Base-by-base conservation (phyloP, 2,888 invertebrate species). In the Drosophila barbarae region DNA sequence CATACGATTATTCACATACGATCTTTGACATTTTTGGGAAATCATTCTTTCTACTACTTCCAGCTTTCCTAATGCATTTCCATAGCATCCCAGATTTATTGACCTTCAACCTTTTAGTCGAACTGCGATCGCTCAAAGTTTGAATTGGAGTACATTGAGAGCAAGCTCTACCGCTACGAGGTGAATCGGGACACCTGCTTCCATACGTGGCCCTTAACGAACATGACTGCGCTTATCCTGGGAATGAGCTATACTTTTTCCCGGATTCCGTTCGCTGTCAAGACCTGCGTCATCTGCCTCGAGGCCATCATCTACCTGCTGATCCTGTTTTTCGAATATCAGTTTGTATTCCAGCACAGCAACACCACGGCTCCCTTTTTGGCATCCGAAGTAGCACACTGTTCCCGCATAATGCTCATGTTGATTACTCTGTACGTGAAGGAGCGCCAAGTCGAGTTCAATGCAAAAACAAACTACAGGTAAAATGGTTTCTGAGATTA, bases 381-480 rank as follows among this genome's bases (percentile, higher is more conserved):
- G 57, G 91, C 92, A 67, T 91, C 95, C 0, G 91, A 93, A 84
- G 86, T 93, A 23, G 92, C 95, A 0, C 96, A 96, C 82, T 91
- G 94, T 3, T 89, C 95, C 54, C 93, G 93, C 46, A 91, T 96
- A 1, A 86, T 93, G 0, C 93, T 95, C 64, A 91, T 96, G 39
- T 93, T 94, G 5, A 87, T 95, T 10, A 93, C 94, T 0, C 90
- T 97, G 23, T 95, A 96, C 87, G 91, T 95, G 73, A 93, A 96
- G 74, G 96, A 97, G 88, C 92, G 97, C 83, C 96, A 96, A 88
- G 93, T 95, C 21, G 97, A 98, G 87, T 96, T 95, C 77, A 93
- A 96, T 84, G 94, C 94, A 73, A 92, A 97, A 80, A 90, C 98
- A 67, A 97, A 97, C 87, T 95, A 94, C 80, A 91, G 94, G 76